Conservation (phyloP, 2,113 vertebrate species). For the Cebus imitator region DNA sequence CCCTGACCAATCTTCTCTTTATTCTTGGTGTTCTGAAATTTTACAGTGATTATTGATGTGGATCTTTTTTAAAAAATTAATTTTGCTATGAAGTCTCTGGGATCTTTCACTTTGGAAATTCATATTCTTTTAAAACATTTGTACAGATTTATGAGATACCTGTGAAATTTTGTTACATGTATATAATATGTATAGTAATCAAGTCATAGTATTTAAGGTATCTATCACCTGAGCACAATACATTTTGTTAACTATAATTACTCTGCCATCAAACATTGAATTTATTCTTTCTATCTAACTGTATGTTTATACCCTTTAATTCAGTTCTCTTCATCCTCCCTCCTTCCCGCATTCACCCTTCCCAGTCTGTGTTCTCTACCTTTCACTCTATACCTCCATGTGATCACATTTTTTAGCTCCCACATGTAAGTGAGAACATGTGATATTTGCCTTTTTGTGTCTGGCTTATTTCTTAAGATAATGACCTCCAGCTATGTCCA, state of each 20-base stretch:
- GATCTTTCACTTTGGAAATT: constrained; percentile 28
- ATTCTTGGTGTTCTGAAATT: not conserved
- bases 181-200: not conserved
- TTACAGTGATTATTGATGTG: not conserved
- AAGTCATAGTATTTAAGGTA: not conserved
- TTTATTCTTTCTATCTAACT: not conserved
- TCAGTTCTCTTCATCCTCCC: not conserved
- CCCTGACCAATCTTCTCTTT: not conserved
- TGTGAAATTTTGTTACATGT: not conserved
- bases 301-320: not conserved
- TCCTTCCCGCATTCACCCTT: not conserved
- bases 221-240: not conserved
- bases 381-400: not conserved
- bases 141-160: too few species aligned
- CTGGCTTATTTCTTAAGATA: not conserved
- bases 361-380: not conserved
- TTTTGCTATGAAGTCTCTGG: constrained; percentile 6
- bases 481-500: too few species aligned
- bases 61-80: not conserved
- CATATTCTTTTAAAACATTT: not conserved
- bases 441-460: not conserved
- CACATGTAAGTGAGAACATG: not conserved
- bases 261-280: not conserved
- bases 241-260: not conserved
- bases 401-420: not conserved